A percentile compares a stretch with the other conserved stretches of the same genome.
Conservation (phyloP, 2,888 invertebrate species). For the Odontomyia ornata region DNA sequence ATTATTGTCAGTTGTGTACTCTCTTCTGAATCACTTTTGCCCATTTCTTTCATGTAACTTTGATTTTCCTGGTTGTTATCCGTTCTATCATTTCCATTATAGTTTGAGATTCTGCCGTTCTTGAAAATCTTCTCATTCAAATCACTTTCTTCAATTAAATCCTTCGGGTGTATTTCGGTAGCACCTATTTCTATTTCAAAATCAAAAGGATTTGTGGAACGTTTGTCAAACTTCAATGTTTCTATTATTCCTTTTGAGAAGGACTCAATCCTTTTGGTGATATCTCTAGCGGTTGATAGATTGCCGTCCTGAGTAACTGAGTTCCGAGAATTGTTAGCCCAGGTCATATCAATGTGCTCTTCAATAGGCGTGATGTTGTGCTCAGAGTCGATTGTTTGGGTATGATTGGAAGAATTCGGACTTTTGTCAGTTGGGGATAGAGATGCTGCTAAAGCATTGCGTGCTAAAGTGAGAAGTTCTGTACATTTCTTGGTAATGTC, state of each 20-base stretch:
- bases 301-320: constrained; percentile 60
- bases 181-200: constrained; percentile 64
- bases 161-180: constrained; percentile 62
- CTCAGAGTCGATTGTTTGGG: constrained; percentile 64
- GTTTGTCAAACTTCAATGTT: constrained; percentile 63
- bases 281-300: constrained; percentile 61
- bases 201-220: constrained; percentile 64
- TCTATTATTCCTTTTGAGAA: constrained; percentile 65
- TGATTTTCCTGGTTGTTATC: constrained; percentile 54
- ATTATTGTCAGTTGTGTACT: constrained; percentile 57
- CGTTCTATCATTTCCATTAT: constrained; percentile 61
- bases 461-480: constrained; percentile 78
- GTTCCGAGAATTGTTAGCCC: constrained; percentile 63
- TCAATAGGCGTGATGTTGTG: constrained; percentile 65
- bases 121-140: constrained; percentile 60
- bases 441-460: constrained; percentile 71
- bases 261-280: constrained; percentile 64
- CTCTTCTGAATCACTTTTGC: constrained; percentile 61
- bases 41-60: constrained; percentile 54
- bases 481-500: constrained; percentile 80
- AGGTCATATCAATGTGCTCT: constrained; percentile 64
- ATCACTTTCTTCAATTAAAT: constrained; percentile 60
- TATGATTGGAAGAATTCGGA: constrained; percentile 64
- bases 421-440: constrained; percentile 68
- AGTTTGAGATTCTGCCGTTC: constrained; percentile 60